Percentiles rank a stretch among this genome's conserved stretches.
These are phyloP conservation scores for Andrena bucephala DNA, from an alignment of 2,888 invertebrate species.

Conservation along the genomic window DNA sequence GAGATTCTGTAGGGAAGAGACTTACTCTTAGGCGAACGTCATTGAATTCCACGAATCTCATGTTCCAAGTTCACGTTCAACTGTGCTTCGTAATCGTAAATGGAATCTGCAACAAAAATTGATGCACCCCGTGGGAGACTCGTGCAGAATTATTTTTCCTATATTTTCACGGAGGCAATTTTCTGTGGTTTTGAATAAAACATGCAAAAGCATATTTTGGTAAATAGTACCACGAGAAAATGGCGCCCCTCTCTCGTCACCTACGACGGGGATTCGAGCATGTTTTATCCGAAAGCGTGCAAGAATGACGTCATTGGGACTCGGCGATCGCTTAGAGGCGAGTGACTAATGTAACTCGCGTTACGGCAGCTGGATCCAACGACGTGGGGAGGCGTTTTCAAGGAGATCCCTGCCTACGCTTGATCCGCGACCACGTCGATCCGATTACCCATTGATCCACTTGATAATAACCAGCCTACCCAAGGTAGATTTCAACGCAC, in stretches of 20 bases:
- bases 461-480: slow-evolving; percentile 10
- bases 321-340: slow-evolving; percentile 35
- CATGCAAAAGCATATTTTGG: no score
- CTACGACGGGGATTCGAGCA: neutral
- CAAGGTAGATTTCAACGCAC: neutral
- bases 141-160: no score
- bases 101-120: neutral
- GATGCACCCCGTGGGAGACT: no score
- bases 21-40: slow-evolving; percentile 1
- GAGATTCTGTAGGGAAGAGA: neutral
- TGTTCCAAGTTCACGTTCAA: neutral
- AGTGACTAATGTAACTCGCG: slow-evolving; percentile 52
- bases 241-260: neutral
- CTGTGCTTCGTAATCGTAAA: neutral
- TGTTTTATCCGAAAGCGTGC: slow-evolving; percentile 5
- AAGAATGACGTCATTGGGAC: slow-evolving; percentile 47
- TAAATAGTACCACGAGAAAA: no score
- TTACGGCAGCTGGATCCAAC: slow-evolving; percentile 29
- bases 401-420: slow-evolving; percentile 66
- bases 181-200: no score
- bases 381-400: slow-evolving; percentile 57
- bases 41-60: neutral
- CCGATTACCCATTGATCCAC: slow-evolving; percentile 58
- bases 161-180: no score
- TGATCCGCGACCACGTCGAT: slow-evolving; percentile 41